These are phyloP conservation scores for Drosophila tristis DNA, from an alignment of 1,140 invertebrate genomes.

Conservation along the genomic window DNA sequence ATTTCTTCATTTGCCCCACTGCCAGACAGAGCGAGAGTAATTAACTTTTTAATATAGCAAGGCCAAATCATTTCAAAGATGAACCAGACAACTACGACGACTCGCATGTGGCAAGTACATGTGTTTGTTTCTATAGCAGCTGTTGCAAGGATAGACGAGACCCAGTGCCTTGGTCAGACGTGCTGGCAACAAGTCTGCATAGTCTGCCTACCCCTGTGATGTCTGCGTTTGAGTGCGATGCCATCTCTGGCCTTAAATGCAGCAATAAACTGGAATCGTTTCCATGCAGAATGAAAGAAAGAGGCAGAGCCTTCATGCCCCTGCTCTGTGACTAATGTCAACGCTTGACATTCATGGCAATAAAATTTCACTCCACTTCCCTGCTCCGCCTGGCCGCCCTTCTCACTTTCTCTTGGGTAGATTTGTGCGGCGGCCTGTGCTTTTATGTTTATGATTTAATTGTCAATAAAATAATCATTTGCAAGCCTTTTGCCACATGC, in stretches of 20 bases:
- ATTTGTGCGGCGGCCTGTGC: slow-evolving; percentile 50
- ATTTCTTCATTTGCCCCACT: slow-evolving; percentile 63
- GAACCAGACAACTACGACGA: background rate
- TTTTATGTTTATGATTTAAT: slow-evolving; percentile 77
- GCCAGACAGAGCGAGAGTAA: slow-evolving; percentile 34
- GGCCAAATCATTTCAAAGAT: background rate
- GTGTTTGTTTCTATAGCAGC: background rate
- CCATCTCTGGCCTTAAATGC: slow-evolving; percentile 58
- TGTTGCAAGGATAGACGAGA: background rate
- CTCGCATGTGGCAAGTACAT: too few species aligned
- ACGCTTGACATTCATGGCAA: slow-evolving; percentile 70
- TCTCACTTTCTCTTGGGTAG: slow-evolving; percentile 19
- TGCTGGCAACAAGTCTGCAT: slow-evolving; percentile 30
- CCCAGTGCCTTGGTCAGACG: background rate
- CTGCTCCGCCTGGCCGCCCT: background rate
- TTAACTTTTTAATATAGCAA: slow-evolving; percentile 55
- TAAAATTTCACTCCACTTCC: slow-evolving; percentile 64
- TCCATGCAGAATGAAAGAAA: slow-evolving; percentile 12
- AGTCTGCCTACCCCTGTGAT: slow-evolving; percentile 15
- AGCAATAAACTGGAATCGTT: slow-evolving; percentile 68
- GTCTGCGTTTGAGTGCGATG: slow-evolving; percentile 59
- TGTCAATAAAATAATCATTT: slow-evolving; percentile 82
- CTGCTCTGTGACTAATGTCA: slow-evolving; percentile 66
- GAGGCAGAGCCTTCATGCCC: background rate
- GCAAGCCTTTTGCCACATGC: slow-evolving; percentile 68